Evolutionary conservation across 2,888 invertebrate genomes (phyloP), one percentile per base, ranked within the genome.

Genomic region (Drosophila phalerata): DNA sequence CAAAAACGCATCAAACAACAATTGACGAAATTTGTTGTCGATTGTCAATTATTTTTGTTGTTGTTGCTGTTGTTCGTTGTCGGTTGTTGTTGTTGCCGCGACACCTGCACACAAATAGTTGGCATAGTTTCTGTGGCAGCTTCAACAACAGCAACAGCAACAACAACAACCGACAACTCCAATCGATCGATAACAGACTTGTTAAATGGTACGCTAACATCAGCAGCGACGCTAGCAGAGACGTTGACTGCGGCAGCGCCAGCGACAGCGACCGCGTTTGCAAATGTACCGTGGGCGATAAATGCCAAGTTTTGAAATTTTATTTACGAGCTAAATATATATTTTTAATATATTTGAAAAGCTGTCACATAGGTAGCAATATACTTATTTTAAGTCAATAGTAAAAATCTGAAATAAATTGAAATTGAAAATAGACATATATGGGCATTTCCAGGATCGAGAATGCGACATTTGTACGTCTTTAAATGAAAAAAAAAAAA

Each of bases 71-170:
- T 42, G 30, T 28, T 61, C 28, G 30, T 58, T 64, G 47, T 38
- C 1, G 58, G 22, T 22, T 58, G 30, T 38, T 60, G 60, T 47
- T 56, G 38, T 48, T 56, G 52, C 38, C 19, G 69, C 66, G 70
- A 71, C 81, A 80, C 70, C 73, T 67, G 70, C 51, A 66, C 52
- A 68, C 51, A 81, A 77, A 77, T 81, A 64, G 69, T 43, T 79
- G 79, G 74, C 65, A 70, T 78, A 73, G 70, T 81, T 79, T 81
- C 62, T 61, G 56, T 57, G 40, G 77, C 65, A 57, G 38, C 32
- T 17, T 15, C 42, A 53, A 28, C 30, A 8, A 15, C 40, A 38
- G 28, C n/a, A n/a, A n/a, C n/a, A n/a, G n/a, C 34, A 19, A 17
- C 32, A 63, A 42, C 37, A 58, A 55, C 56, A 42, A 70, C 22